Base-by-base conservation (phyloP, 1,140 invertebrate species). In the Eupristina koningsbergeri region DNA sequence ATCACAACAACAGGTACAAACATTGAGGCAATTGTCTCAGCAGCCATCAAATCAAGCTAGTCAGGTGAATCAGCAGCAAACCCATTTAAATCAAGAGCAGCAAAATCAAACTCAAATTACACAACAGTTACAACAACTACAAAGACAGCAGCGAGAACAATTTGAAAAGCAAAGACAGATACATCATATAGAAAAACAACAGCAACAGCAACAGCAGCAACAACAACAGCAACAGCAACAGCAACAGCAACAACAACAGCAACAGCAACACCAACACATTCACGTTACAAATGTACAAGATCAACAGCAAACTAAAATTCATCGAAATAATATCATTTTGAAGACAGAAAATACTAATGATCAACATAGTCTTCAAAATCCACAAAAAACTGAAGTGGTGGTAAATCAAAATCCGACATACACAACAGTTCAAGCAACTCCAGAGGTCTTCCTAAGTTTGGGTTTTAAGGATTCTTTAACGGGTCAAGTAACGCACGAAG, bases 1-100 rank as follows among this genome's bases (percentile, higher is more conserved):
- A 61, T 91, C 90, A 81, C 93, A 94, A 83, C 93, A 92, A 77
- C 93, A 92, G 78, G 83, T 92, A 6, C 93, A 93, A 87, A 89
- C 91, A 0, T 90, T 93, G 71, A 91, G 93, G 50, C 92, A 93
- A 80, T 90, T 93, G 53, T 87, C 91, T 69, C 92, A 93, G 47
- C 89, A 89, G 50, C 86, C 86, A 61, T 86, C 90, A 53, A 89
- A 84, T 86, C 89, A 89, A 76, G 67, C 86, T 29, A 85, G 83
- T 81, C 92, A 93, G 85, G 86, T 90, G 17, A 87, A 84, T 81
- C 89, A 90, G 50, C 85, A 89, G 73, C 86, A 88, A 84, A 83
- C 50, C 73, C 80, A 87, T 53, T 71, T 83, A 34, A 84, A 81
- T 53, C 85, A 86, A 47, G 83, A 86, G 75, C 85, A 86, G 64